Conservation (phyloP, 2,797 vertebrate species). For the Enteromius paludinosus region DNA sequence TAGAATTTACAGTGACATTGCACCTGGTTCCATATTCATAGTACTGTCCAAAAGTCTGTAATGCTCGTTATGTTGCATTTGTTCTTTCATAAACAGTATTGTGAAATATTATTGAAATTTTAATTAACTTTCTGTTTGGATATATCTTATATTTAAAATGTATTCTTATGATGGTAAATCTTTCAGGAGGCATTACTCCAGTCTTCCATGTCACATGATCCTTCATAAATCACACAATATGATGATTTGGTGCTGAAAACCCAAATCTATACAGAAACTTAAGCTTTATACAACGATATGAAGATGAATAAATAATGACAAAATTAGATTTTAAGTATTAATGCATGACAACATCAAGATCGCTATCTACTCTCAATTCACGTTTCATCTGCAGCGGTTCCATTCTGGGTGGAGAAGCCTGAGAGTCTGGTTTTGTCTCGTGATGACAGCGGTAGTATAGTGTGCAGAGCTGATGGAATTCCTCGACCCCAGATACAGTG, state of each 20-base stretch:
- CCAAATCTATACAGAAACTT: not conserved
- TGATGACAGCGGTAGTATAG: constrained; percentile 88
- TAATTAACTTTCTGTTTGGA: not conserved
- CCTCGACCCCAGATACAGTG: constrained; percentile 91
- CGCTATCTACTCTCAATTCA: constrained; percentile 1
- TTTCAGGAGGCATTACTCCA: not conserved
- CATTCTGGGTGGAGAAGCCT: constrained; percentile 95
- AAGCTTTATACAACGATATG: not conserved
- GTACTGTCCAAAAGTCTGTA: not conserved
- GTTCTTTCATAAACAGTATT: not conserved
- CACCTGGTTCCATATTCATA: not conserved
- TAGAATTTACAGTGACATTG: too few species aligned
- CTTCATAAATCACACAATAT: not conserved
- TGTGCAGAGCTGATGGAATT: constrained; percentile 90
- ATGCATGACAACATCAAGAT: not conserved
- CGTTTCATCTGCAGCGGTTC: constrained; percentile 80
- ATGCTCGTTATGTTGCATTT: not conserved
- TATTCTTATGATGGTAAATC: not conserved
- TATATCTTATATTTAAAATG: not conserved
- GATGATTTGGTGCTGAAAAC: not conserved
- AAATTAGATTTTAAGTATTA: not conserved
- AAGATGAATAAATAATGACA: not conserved
- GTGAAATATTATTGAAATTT: not conserved
- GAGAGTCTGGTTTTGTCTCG: constrained; percentile 90
- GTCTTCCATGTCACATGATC: too few species aligned